phyloP scores from a whole-genome alignment of 1,140 invertebrate species.

The Drosophila parvula region DNA sequence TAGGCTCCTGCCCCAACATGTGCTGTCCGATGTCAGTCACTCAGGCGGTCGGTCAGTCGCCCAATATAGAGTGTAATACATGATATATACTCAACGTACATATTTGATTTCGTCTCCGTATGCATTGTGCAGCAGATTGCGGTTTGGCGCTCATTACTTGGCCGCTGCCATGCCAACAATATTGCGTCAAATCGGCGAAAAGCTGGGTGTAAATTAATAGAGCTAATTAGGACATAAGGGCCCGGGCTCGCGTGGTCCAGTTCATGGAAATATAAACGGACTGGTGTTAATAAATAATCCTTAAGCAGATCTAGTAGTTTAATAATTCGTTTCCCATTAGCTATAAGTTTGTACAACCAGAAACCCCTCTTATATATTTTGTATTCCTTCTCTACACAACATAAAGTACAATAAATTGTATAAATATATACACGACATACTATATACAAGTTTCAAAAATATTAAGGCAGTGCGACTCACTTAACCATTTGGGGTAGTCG shows the following conservation, averaged over 20 bases:
- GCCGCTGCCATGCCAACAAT: conserved; percentile 17
- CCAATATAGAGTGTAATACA: conserved; percentile 28
- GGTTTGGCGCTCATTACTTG: conserved; percentile 27
- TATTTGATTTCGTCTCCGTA: conserved; percentile 28
- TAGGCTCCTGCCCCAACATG: conserved; percentile 58
- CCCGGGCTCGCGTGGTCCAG: background rate
- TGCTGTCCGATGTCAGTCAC: conserved; percentile 40
- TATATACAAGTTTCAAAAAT: background rate
- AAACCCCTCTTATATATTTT: background rate
- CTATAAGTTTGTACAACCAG: background rate
- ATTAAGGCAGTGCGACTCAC: background rate
- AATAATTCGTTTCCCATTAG: background rate
- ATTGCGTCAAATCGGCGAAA: conserved; percentile 30
- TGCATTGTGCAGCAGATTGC: conserved; percentile 35
- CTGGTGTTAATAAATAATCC: background rate
- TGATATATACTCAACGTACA: conserved; percentile 22
- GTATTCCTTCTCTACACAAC: too few species aligned
- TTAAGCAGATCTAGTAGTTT: background rate
- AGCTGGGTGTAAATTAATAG: conserved; percentile 61
- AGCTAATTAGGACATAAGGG: conserved; percentile 47
- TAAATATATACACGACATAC: too few species aligned
- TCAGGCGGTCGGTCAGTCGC: conserved; percentile 14
- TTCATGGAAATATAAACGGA: background rate
- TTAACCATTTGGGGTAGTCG: conserved; percentile 4
- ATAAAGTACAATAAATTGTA: too few species aligned